A percentile compares a stretch with the other conserved stretches of the same genome.
Evolutionary conservation across 2,797 vertebrate genomes (phyloP).

Genomic region (Anisognathus igniventris): DNA sequence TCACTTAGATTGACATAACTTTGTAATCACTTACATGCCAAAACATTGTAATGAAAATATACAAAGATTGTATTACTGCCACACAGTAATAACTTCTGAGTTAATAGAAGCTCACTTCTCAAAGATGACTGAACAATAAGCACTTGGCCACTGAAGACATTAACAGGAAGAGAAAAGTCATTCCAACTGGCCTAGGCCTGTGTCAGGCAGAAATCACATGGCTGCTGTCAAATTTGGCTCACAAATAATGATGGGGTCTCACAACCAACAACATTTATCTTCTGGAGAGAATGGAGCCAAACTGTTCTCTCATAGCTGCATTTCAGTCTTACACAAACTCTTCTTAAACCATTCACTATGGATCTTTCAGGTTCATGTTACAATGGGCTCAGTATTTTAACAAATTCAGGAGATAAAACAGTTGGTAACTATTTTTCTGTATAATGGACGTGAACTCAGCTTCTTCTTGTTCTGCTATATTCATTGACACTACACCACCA

Average conservation of each 20-base stretch:
- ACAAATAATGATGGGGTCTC: neutral
- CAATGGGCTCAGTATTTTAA: neutral
- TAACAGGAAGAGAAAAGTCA: neutral
- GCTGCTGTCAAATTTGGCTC: neutral
- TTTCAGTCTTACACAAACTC: neutral
- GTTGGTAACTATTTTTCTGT: neutral
- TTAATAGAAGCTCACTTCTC: neutral
- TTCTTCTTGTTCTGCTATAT: neutral
- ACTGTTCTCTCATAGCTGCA: neutral
- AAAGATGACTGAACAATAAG: neutral
- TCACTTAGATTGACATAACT: neutral
- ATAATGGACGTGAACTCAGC: neutral
- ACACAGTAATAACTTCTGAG: neutral
- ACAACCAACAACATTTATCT: neutral
- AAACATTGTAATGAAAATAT: neutral
- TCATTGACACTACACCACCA: neutral
- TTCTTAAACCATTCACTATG: neutral
- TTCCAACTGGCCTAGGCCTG: neutral
- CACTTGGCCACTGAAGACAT: neutral
- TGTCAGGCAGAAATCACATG: neutral
- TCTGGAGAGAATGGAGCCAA: neutral
- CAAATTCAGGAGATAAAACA: neutral
- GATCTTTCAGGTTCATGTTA: neutral
- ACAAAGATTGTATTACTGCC: neutral
- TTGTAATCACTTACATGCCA: neutral